Evolutionary conservation across 1,140 invertebrate species (phyloP).

Genomic region (Parasteatoda tepidariorum): DNA sequence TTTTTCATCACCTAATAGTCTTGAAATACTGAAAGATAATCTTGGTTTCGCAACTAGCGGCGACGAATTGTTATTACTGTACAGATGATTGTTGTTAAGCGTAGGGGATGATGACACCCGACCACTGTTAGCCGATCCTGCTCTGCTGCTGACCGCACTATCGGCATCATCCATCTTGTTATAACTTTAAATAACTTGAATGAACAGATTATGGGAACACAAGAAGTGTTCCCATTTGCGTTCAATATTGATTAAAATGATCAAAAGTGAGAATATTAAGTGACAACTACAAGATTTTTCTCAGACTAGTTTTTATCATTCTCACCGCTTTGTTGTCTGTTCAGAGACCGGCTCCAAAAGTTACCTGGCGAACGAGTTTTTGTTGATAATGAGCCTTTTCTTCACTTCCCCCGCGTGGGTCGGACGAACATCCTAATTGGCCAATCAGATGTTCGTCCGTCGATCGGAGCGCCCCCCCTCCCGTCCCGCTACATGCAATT

Average conservation of each 20-base stretch:
- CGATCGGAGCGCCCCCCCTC: constrained; percentile 49
- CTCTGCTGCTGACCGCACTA: constrained; percentile 40
- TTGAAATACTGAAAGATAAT: constrained; percentile 61
- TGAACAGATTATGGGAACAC: background rate
- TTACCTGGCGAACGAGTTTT: constrained; percentile 51
- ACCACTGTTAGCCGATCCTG: constrained; percentile 48
- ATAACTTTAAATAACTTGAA: background rate
- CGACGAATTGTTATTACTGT: constrained; percentile 18
- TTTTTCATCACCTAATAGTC: constrained; percentile 52
- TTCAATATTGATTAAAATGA: background rate
- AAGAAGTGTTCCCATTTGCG: background rate
- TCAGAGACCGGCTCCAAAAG: constrained; percentile 1
- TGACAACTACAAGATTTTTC: too few relatives aligned
- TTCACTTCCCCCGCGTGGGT: constrained; percentile 38
- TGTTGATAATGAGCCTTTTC: constrained; percentile 49
- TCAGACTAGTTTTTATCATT: background rate
- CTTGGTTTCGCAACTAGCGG: constrained; percentile 32
- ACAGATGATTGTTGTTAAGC: constrained; percentile 27
- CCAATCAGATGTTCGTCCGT: constrained; percentile 41
- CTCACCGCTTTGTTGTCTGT: constrained; percentile 5
- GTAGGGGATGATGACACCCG: constrained; percentile 35
- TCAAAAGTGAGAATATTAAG: too few relatives aligned
- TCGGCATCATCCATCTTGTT: constrained; percentile 31
- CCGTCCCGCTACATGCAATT: constrained; percentile 41
- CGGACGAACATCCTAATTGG: constrained; percentile 48